Conservation (phyloP, 2,888 invertebrate species). For the Dasysyrphus tricinctus region DNA sequence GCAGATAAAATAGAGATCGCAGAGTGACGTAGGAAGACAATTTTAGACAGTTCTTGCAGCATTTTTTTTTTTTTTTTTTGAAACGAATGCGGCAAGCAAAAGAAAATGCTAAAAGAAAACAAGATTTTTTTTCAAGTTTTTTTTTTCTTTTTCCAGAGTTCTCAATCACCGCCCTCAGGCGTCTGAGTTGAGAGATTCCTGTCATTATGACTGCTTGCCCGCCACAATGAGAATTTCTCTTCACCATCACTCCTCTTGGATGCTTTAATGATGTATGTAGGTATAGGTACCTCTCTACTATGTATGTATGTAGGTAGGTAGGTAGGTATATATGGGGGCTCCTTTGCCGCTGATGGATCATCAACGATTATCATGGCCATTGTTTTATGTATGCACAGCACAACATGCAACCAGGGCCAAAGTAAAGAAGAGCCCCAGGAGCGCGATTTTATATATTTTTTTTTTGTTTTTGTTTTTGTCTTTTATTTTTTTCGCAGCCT, state of each 20-base stretch:
- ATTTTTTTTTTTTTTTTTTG: slow-evolving; percentile 18
- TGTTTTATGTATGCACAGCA: slow-evolving; percentile 69
- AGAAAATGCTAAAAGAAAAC: slow-evolving; percentile 42
- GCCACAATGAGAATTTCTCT: slow-evolving; percentile 69
- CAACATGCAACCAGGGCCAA: slow-evolving; percentile 59
- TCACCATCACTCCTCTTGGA: slow-evolving; percentile 35
- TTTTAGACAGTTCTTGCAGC: background rate
- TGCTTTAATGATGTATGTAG: slow-evolving; percentile 9
- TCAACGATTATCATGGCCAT: slow-evolving; percentile 75
- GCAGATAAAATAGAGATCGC: slow-evolving; percentile 27
- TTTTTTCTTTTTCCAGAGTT: slow-evolving; percentile 76
- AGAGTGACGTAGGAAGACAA: slow-evolving; percentile 35
- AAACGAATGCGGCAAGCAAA: slow-evolving; percentile 9
- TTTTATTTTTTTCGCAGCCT: slow-evolving; percentile 69
- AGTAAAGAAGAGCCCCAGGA: slow-evolving; percentile 62
- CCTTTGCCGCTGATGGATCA: slow-evolving; percentile 71
- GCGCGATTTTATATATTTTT: slow-evolving; percentile 30
- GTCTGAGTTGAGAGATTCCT: slow-evolving; percentile 74
- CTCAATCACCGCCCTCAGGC: slow-evolving; percentile 79
- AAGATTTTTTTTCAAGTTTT: background rate
- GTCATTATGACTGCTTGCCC: slow-evolving; percentile 74
- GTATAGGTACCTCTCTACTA: background rate
- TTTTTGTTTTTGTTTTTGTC: slow-evolving; percentile 2
- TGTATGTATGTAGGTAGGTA: background rate
- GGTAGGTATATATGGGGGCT: slow-evolving; percentile 24